phyloP scores from a whole-genome alignment of 2,113 vertebrate species.

The Anser cygnoides region DNA sequence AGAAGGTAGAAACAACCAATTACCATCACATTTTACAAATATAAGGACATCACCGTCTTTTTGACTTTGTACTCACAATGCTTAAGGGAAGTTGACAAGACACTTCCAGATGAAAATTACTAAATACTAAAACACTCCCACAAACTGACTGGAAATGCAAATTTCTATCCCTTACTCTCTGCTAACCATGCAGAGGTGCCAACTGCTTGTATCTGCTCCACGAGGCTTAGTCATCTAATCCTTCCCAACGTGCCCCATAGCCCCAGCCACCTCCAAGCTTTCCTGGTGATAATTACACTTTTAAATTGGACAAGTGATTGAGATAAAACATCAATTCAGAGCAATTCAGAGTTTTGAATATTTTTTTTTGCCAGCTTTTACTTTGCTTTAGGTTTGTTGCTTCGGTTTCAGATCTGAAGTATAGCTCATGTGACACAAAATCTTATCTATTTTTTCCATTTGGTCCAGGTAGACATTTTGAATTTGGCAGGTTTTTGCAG shows the following conservation, averaged over 20 bases:
- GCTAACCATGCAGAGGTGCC: neutral
- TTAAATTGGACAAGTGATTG: neutral
- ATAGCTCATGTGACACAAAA: neutral
- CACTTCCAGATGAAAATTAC: neutral
- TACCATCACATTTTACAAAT: neutral
- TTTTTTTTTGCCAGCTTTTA: neutral
- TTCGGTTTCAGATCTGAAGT: neutral
- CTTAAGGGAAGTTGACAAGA: neutral
- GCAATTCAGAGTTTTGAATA: neutral
- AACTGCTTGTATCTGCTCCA: neutral
- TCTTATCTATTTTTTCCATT: neutral
- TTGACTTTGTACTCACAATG: neutral
- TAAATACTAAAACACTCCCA: neutral
- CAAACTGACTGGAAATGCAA: neutral
- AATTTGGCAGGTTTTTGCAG: neutral
- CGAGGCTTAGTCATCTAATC: neutral
- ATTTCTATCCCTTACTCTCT: neutral
- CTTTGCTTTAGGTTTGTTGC: neutral
- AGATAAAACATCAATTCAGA: neutral
- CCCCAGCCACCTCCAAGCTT: neutral
- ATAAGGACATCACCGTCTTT: neutral
- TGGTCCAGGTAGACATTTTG: neutral
- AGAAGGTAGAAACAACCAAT: neutral
- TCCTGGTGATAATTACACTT: neutral
- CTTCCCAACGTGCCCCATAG: fast-evolving